Conservation (phyloP, 2,113 vertebrate genomes). For the Felis catus region DNA sequence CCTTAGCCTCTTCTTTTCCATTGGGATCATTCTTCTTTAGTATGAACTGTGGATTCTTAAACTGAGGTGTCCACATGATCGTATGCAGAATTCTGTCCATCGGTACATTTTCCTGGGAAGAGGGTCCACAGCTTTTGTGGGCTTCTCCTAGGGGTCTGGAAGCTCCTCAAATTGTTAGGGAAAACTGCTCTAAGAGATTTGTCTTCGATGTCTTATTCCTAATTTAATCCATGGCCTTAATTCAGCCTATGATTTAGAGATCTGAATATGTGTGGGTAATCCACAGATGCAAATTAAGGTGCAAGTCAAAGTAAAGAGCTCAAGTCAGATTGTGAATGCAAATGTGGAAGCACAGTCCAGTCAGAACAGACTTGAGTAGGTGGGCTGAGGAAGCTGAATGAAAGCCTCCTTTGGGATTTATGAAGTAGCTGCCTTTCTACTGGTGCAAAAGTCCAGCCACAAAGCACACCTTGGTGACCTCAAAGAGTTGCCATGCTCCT, state of each 20-base stretch:
- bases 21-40: background rate
- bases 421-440: conserved; percentile 26
- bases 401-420: background rate
- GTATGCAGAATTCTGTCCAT: background rate
- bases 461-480: conserved; percentile 17
- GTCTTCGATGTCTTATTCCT: background rate
- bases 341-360: background rate
- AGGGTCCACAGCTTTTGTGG: background rate
- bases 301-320: conserved; percentile 25
- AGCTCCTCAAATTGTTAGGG: background rate
- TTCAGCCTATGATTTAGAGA: conserved; percentile 30
- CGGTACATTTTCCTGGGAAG: background rate
- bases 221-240: conserved; percentile 35
- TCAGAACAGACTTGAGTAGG: background rate
- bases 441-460: background rate
- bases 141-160: background rate
- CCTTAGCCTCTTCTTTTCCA: background rate
- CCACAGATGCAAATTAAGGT: background rate
- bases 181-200: background rate
- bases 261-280: conserved; percentile 6
- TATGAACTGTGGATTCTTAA: background rate
- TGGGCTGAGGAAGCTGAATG: background rate
- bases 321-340: background rate
- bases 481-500: conserved; percentile 35
- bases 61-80: background rate